These are phyloP conservation scores for Sinotaia quadrata DNA, from an alignment of 2,888 invertebrate genomes.

Conservation along the genomic window DNA sequence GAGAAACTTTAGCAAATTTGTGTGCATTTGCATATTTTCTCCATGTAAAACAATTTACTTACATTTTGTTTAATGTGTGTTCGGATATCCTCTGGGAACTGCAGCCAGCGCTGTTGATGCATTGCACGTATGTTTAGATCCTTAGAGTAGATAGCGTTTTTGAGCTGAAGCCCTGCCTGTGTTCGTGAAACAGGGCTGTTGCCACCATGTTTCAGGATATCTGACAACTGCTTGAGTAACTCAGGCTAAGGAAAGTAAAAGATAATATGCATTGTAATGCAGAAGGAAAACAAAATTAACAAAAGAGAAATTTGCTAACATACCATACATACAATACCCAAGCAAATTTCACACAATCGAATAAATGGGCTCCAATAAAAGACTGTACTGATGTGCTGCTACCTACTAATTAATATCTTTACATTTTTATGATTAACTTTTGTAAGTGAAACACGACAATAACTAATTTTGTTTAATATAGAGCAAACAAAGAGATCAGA, in stretches of 20 bases:
- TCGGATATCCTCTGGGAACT: conserved; percentile 88
- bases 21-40: no score
- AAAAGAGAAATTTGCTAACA: background rate
- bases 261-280: no score
- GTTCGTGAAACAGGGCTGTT: conserved; percentile 95
- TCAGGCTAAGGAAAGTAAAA: conserved; percentile 77
- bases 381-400: no score
- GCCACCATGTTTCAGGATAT: conserved; percentile 89
- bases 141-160: conserved; percentile 97
- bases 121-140: conserved; percentile 85
- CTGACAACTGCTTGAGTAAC: conserved; percentile 93
- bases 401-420: no score
- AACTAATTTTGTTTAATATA: no score
- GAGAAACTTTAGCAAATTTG: no score
- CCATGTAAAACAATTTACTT: conserved; percentile 74
- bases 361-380: no score
- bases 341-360: background rate
- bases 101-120: conserved; percentile 94
- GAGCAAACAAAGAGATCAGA: no score
- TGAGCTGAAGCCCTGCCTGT: conserved; percentile 98
- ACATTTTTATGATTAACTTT: no score
- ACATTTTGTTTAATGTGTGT: conserved; percentile 95
- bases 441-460: no score
- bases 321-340: background rate
- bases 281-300: background rate